Percentiles rank a stretch among this genome's conserved stretches.
Conservation (phyloP, 2,888 invertebrate species). For the Gymnocheta viridis region DNA sequence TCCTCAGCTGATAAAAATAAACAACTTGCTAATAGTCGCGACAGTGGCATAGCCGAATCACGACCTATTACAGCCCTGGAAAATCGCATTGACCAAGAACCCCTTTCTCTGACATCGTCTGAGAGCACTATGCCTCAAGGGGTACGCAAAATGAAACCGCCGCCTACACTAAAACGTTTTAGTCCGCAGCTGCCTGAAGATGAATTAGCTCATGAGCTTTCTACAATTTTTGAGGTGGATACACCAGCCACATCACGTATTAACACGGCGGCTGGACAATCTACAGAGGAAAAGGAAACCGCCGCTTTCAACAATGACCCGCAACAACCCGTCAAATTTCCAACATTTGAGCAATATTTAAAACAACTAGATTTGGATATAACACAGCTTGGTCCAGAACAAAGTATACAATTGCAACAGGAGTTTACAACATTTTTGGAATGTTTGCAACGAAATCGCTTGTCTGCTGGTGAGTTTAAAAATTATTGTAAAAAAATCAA, state of each 20-base stretch:
- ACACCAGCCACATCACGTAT: slow-evolving; percentile 84
- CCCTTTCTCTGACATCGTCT: slow-evolving; percentile 72
- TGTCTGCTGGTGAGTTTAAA: slow-evolving; percentile 47
- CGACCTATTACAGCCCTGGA: slow-evolving; percentile 79
- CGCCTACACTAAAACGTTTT: slow-evolving; percentile 78
- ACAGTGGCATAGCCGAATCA: slow-evolving; percentile 81
- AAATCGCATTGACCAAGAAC: slow-evolving; percentile 73
- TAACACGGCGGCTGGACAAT: slow-evolving; percentile 67
- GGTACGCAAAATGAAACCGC: slow-evolving; percentile 73
- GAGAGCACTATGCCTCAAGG: slow-evolving; percentile 29
- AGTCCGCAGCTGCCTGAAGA: slow-evolving; percentile 80
- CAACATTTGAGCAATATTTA: slow-evolving; percentile 82
- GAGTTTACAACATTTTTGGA: slow-evolving; percentile 75
- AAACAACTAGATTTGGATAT: slow-evolving; percentile 82
- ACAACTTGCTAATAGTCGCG: slow-evolving; percentile 74
- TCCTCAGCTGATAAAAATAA: slow-evolving; percentile 48
- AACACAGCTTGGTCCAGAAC: slow-evolving; percentile 79
- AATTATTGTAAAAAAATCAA: background rate
- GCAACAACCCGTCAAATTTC: slow-evolving; percentile 72
- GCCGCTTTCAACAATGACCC: background rate
- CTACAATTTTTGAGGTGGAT: slow-evolving; percentile 87
- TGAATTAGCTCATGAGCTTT: slow-evolving; percentile 84
- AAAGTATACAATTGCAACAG: slow-evolving; percentile 82
- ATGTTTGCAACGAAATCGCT: slow-evolving; percentile 63
- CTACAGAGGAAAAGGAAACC: slow-evolving; percentile 28